These are phyloP conservation scores for Vulpes lagopus DNA, from an alignment of 2,113 vertebrate species.

Conservation along the genomic window DNA sequence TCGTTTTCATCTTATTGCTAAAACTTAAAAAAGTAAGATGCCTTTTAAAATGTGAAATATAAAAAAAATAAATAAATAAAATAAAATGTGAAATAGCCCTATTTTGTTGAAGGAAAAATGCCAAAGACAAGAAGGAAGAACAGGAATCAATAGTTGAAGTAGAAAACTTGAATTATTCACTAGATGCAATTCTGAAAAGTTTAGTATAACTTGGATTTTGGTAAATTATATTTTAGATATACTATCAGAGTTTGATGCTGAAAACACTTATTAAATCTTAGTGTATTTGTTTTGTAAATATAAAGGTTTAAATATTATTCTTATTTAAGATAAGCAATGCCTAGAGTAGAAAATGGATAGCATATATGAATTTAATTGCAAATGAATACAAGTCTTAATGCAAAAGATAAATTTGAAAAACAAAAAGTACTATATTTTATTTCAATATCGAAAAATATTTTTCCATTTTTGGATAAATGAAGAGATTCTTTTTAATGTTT, in stretches of 20 bases:
- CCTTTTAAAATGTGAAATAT: constrained; percentile 28
- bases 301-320: not conserved
- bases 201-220: not conserved
- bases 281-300: constrained; percentile 8
- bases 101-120: not conserved
- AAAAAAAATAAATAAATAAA: too few relatives aligned
- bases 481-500: not conserved
- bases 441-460: constrained; percentile 25
- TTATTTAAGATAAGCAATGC: not conserved
- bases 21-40: not conserved
- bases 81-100: not conserved
- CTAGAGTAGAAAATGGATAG: not conserved
- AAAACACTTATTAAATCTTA: constrained; percentile 23
- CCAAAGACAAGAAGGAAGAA: not conserved
- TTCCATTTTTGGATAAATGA: not conserved
- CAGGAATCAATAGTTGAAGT: not conserved
- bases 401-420: constrained; percentile 34
- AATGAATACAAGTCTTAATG: not conserved
- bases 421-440: not conserved
- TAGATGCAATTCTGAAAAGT: not conserved
- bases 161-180: not conserved
- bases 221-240: not conserved
- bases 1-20: not conserved
- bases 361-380: not conserved
- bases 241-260: not conserved